Base-by-base conservation (phyloP, 2,888 invertebrate species). In the Chrysolina oricalcia region DNA sequence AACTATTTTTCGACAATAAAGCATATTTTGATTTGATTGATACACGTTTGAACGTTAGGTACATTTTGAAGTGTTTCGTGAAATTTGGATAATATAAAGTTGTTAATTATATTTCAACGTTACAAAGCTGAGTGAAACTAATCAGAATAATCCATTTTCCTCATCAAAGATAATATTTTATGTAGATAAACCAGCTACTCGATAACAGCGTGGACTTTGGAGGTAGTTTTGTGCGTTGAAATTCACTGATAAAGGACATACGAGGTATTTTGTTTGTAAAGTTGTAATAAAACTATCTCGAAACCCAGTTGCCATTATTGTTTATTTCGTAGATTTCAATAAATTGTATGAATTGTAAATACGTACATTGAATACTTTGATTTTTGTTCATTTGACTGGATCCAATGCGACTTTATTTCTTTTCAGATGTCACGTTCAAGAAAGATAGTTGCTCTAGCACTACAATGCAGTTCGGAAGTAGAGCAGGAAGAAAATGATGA, bases 221-320 rank as follows among this genome's bases (percentile, higher is more conserved):
- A 50, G 48, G 48, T 50, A 50, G 48, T 50, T 50, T 50, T 50
- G 48, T 50, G 48, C 17, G 48, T 50, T 50, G 15, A 50, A 15
- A 50, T 10, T 50, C 48, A 6, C 48, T 6, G 48, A n/a, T n/a
- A 50, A 11, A 50, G 48, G 50, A 50, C 50, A 19, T 50, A n/a
- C 2, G 15, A 5, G n/a, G 15, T 46, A 15, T 2, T 46, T 15
- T 46, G 43, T n/a, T 46, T 46, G 50, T 50, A 50, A 2, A 19
- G 8, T 50, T 50, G 50, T 19, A 2, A 50, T 43, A 1, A 50
- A 50, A 15, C n/a, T 50, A 50, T 17, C 17, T 50, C 48, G 48
- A 17, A 15, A 17, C n/a, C 13, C 48, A 17, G 50, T 50, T 19
- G 19, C 17, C 19, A 50, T 50, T 19, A 50, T 50, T 50, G 50